Conservation (phyloP, 2,113 vertebrate species). For the Nothocercus julius region DNA sequence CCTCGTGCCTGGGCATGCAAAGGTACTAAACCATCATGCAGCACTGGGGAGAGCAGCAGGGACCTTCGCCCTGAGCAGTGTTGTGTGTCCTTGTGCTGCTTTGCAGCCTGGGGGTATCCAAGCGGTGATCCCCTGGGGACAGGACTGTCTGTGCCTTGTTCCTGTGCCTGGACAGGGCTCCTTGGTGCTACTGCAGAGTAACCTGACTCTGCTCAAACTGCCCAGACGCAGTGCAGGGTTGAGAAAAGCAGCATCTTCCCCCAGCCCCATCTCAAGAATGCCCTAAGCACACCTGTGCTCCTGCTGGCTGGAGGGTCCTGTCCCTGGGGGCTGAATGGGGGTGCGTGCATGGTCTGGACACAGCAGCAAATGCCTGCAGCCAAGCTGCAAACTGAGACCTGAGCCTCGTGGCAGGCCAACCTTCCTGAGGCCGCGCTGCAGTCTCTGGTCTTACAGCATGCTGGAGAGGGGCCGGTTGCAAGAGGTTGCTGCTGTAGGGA, state of each 20-base stretch:
- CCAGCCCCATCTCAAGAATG: fast-evolving
- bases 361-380: background rate
- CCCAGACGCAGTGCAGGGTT: background rate
- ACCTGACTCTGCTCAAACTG: background rate
- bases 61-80: fast-evolving
- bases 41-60: fast-evolving
- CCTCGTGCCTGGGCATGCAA: background rate
- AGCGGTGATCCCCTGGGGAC: background rate
- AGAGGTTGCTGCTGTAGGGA: background rate
- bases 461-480: background rate
- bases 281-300: background rate
- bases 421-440: background rate
- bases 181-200: background rate
- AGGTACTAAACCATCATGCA: fast-evolving
- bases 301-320: background rate
- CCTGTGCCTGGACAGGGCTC: background rate
- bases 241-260: background rate
- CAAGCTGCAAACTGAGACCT: background rate
- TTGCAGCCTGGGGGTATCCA: fast-evolving
- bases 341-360: too few relatives aligned
- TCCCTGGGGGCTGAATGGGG: fast-evolving
- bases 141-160: background rate
- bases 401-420: fast-evolving
- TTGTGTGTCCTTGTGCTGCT: background rate
- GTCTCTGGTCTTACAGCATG: background rate